phyloP scores from a whole-genome alignment of 2,797 vertebrate species.

The Ambastaia sidthimunki region DNA sequence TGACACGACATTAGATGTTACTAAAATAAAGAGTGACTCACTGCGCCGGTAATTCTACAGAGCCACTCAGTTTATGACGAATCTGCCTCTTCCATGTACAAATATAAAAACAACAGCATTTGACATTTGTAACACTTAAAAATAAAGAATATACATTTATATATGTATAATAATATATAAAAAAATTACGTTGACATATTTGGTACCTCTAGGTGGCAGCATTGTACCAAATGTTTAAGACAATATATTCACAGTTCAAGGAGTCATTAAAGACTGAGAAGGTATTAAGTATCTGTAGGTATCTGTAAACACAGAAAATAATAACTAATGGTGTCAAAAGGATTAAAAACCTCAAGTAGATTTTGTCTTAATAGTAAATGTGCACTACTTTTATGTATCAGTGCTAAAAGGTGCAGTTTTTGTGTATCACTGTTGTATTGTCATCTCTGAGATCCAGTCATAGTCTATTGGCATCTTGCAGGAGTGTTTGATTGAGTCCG shows the following conservation, averaged over 20 bases:
- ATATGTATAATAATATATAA: not conserved
- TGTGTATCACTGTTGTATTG: too few relatives aligned
- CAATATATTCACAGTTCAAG: not conserved
- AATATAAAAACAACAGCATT: not conserved
- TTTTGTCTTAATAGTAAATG: not conserved
- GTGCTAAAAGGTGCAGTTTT: too few relatives aligned
- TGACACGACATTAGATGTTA: constrained; percentile 3
- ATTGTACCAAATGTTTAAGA: not conserved
- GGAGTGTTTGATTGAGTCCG: constrained; percentile 69
- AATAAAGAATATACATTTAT: not conserved
- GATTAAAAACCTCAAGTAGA: too few relatives aligned
- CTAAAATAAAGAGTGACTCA: constrained; percentile 14
- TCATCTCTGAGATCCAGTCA: too few relatives aligned
- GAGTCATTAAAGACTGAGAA: not conserved
- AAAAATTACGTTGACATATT: too few relatives aligned
- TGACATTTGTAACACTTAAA: not conserved
- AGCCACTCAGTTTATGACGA: constrained; percentile 13
- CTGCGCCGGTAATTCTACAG: not conserved
- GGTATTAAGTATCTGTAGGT: not conserved
- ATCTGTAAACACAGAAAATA: constrained; percentile 1
- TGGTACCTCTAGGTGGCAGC: constrained; percentile 31
- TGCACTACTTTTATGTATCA: too few relatives aligned
- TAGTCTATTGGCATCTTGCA: too few relatives aligned
- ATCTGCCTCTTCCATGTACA: not conserved
- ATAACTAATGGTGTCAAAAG: too few relatives aligned